These are phyloP conservation scores for Istiophorus platypterus DNA, from an alignment of 2,113 vertebrate genomes.

Conservation along the genomic window DNA sequence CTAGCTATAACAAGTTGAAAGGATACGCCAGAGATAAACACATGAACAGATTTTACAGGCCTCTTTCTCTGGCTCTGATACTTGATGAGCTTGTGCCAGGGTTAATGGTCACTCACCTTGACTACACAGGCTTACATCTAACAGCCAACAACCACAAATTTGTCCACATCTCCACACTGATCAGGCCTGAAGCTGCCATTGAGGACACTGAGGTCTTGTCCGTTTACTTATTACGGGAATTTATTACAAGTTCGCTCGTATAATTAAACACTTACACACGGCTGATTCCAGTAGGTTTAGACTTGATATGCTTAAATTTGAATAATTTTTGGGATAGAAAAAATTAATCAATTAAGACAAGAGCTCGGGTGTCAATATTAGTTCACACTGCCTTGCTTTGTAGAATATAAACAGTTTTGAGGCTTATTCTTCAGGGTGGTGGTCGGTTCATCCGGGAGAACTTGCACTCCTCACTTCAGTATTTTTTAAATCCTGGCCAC, in stretches of 20 bases:
- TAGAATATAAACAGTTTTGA: background rate
- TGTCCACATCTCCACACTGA: conserved; percentile 5
- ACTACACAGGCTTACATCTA: background rate
- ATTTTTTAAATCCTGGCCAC: background rate
- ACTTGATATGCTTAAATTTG: background rate
- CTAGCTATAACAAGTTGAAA: background rate
- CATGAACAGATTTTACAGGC: conserved; percentile 4
- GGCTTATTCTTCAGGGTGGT: background rate
- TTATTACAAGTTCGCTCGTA: background rate
- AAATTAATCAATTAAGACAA: background rate
- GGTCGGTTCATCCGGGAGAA: background rate
- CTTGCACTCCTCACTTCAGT: background rate
- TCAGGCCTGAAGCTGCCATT: background rate
- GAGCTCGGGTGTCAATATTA: background rate
- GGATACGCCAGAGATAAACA: conserved; percentile 27
- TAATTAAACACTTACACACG: background rate
- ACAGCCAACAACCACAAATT: background rate
- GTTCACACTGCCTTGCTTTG: background rate
- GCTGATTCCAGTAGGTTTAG: background rate
- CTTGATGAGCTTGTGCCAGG: conserved; percentile 18
- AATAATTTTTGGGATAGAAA: background rate
- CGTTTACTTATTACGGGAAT: background rate
- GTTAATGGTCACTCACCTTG: conserved; percentile 10
- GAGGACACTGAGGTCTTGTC: background rate
- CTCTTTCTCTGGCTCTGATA: background rate